phyloP scores from a whole-genome alignment of 23 tunicate species.

The Ciona savignyi region DNA sequence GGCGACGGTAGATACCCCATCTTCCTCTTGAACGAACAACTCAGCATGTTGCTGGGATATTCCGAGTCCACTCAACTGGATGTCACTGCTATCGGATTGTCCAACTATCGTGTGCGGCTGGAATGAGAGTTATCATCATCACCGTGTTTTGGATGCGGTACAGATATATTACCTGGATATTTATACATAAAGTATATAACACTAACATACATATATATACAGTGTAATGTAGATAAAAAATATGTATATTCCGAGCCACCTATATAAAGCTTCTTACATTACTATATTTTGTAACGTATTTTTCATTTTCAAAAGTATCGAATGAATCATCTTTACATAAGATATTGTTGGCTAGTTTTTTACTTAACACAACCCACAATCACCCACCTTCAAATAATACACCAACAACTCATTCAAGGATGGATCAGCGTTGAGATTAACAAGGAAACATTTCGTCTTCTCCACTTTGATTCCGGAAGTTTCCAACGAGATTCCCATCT shows the following conservation, averaged over 20 bases:
- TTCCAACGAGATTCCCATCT: constrained; percentile 88
- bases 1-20: constrained; percentile 20
- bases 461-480: constrained; percentile 88
- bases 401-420: constrained; percentile 79
- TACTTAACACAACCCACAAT: not conserved
- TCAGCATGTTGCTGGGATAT: constrained; percentile 59
- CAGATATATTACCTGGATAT: too few species aligned
- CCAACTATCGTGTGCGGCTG: constrained; percentile 66
- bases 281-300: not conserved
- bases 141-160: too few species aligned
- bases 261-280: not conserved
- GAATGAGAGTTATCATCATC: too few species aligned
- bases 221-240: too few species aligned
- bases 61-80: constrained; percentile 76
- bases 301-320: not conserved
- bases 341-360: not conserved
- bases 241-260: too few species aligned
- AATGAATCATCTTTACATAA: not conserved
- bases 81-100: constrained; percentile 64
- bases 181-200: too few species aligned
- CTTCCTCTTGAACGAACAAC: constrained; percentile 27
- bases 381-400: constrained; percentile 72
- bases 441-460: constrained; percentile 74
- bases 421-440: constrained; percentile 89
- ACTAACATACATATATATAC: too few species aligned